phyloP scores from a whole-genome alignment of 1,140 invertebrate species.

The Neodiprion pinetum region DNA sequence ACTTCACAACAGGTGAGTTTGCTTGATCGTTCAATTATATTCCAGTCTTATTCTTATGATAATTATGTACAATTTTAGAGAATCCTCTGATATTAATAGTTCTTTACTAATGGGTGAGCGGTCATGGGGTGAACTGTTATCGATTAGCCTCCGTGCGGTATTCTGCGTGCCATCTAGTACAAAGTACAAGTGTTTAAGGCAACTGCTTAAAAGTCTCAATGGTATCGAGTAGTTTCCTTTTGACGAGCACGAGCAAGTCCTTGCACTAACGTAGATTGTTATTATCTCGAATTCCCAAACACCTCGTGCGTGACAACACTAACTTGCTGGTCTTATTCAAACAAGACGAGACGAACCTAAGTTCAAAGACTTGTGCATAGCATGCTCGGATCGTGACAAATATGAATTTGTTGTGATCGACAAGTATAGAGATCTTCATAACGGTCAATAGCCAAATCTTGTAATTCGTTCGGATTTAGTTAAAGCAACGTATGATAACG shows the following conservation, averaged over 20 bases:
- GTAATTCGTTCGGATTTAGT: constrained; percentile 71
- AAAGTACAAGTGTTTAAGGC: constrained; percentile 44
- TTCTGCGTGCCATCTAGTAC: constrained; percentile 41
- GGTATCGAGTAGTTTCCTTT: constrained; percentile 39
- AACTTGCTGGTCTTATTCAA: constrained; percentile 52
- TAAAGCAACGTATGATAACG: constrained; percentile 75
- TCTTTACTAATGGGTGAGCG: too few species aligned
- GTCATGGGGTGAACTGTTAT: constrained; percentile 24
- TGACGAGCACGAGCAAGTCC: constrained; percentile 40
- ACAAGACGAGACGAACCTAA: constrained; percentile 52
- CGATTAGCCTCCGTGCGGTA: constrained; percentile 37
- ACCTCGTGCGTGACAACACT: constrained; percentile 39
- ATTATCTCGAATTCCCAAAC: constrained; percentile 3
- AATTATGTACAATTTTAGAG: too few species aligned
- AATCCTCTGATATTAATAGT: too few species aligned
- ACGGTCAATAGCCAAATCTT: too few species aligned
- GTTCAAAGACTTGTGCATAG: too few species aligned
- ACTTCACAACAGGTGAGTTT: too few species aligned
- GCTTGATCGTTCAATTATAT: too few species aligned
- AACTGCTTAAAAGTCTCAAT: constrained; percentile 37
- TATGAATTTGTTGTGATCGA: too few species aligned
- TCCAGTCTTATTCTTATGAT: too few species aligned
- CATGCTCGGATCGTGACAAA: too few species aligned
- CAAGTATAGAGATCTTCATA: too few species aligned
- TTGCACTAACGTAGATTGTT: constrained; percentile 30